phyloP scores from a whole-genome alignment of 2,888 invertebrate species.

The Tenthredo scrophulariae region DNA sequence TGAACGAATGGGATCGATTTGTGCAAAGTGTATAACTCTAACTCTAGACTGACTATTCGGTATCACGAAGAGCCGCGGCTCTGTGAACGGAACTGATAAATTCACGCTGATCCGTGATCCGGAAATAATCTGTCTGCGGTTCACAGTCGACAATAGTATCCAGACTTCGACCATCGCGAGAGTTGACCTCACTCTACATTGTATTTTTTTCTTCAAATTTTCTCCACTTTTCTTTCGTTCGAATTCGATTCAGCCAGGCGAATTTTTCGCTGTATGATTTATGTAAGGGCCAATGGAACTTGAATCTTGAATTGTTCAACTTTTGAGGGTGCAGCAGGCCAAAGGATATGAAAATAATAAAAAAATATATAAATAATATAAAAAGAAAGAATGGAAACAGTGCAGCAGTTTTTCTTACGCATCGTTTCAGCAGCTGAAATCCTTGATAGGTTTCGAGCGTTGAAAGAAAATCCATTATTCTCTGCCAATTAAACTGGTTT shows the following conservation, averaged over 20 bases:
- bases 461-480: conserved; percentile 33
- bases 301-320: not conserved
- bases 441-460: not conserved
- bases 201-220: not conserved
- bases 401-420: not conserved
- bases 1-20: conserved; percentile 32
- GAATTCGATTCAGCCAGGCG: not conserved
- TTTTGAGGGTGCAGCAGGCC: not conserved
- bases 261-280: not conserved
- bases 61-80: not conserved
- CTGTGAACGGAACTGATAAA: conserved; percentile 23
- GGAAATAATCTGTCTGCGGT: conserved; percentile 29
- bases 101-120: not conserved
- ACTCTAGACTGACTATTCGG: conserved; percentile 15
- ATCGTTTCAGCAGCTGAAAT: not conserved
- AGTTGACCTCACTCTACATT: not conserved
- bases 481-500: conserved; percentile 40
- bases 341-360: not conserved
- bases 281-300: not conserved
- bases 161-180: not conserved
- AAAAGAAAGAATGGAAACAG: not conserved
- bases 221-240: not conserved
- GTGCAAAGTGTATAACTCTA: not conserved
- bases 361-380: not conserved
- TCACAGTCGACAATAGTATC: not conserved